Evolutionary conservation across 1,140 invertebrate genomes (phyloP), one percentile per base, ranked within the genome.

Genomic region (Sweltsa coloradensis): DNA sequence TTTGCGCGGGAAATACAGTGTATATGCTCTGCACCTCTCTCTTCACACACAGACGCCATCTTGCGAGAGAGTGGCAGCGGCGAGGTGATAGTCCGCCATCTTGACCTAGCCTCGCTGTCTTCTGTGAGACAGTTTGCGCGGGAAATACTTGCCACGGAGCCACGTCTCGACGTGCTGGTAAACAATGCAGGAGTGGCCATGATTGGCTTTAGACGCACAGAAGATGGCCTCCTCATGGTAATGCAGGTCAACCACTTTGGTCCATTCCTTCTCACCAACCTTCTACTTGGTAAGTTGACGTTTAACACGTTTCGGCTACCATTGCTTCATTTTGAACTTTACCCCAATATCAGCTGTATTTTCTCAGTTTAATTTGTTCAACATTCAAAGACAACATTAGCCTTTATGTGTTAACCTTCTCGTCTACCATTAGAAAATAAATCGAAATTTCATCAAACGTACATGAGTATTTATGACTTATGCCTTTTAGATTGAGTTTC

Each of bases 211-310:
- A 47, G 51, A 31, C 13, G 51, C n/a, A 69, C 67, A 16, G 64
- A 62, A 22, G 67, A 72, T 54, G 64, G 64, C 3, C 53, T 69
- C 22, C 66, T 71, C 48, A 50, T 54, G 14, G 59, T 59, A 11
- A 67, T 65, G 55, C 62, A 60, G 7, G 56, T 60, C 14, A 72
- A 72, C 52, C 56, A 69, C 55, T 67, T 73, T 49, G 73, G 74
- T 18, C 66, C 66, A 19, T 78, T 76, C 54, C 57, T 77, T 3
- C 52, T 77, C 3, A 76, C 74, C 5, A 70, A 68, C 53, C 55
- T 78, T 0, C 50, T 76, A 3, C 58, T 73, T 21, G 71, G 71
- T 54, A 59, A 57, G 29, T 63, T 5, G 60, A 60, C n/a, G n/a
- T n/a, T n/a, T n/a, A n/a, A n/a, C n/a, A n/a, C n/a, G n/a, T n/a